Percentiles rank a stretch among this genome's conserved stretches.
Evolutionary conservation across 2,888 invertebrate species (phyloP).

Genomic region (Epistrophella euchroma): DNA sequence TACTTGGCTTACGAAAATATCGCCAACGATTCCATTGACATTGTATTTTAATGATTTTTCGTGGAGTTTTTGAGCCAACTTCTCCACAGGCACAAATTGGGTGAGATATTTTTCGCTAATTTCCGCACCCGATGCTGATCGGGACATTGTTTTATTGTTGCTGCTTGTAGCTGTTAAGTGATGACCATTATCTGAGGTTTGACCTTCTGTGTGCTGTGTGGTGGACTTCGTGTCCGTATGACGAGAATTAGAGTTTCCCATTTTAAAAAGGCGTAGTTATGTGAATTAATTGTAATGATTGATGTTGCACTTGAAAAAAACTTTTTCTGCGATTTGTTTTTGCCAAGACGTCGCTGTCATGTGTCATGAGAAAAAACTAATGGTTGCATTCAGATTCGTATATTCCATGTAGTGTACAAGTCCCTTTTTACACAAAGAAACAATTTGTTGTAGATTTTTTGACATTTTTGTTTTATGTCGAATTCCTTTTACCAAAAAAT

Average conservation of each 20-base stretch:
- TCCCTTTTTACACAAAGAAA: no score
- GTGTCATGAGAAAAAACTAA: conserved; percentile 43
- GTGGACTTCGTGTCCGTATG: conserved; percentile 50
- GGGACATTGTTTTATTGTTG: conserved; percentile 82
- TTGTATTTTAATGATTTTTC: conserved; percentile 89
- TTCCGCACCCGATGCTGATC: conserved; percentile 88
- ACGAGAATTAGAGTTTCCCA: conserved; percentile 71
- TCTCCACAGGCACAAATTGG: conserved; percentile 90
- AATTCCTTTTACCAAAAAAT: no score
- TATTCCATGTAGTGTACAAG: no score
- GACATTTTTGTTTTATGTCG: no score
- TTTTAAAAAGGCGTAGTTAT: conserved; percentile 66
- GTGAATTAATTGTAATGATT: conserved; percentile 55
- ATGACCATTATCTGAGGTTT: conserved; percentile 13
- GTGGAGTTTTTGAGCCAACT: conserved; percentile 90
- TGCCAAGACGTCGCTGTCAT: conserved; percentile 50
- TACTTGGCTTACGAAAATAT: conserved; percentile 86
- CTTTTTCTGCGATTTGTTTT: conserved; percentile 66
- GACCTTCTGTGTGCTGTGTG: conserved; percentile 45
- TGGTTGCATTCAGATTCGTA: conserved; percentile 11
- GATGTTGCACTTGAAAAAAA: conserved; percentile 61
- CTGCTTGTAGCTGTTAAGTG: conserved; percentile 9
- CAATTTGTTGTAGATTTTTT: no score
- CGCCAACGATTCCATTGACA: conserved; percentile 88
- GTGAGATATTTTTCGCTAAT: conserved; percentile 87